phyloP scores from a whole-genome alignment of 2,113 vertebrate species.

The Turdus rufiventris region DNA sequence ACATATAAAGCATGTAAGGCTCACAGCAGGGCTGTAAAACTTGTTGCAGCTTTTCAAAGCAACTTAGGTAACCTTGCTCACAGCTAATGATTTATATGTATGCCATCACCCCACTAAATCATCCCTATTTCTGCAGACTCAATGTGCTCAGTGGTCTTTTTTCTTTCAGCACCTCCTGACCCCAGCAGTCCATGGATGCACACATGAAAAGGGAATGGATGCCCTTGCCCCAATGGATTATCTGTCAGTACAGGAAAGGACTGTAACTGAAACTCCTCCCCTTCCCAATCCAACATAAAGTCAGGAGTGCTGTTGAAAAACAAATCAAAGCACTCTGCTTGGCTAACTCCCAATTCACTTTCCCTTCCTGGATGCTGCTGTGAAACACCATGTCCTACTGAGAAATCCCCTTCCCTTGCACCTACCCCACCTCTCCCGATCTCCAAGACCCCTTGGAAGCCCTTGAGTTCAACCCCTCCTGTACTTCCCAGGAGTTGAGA shows the following conservation, averaged over 20 bases:
- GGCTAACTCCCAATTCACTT: not conserved
- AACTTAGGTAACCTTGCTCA: accelerated
- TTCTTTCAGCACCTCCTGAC: not conserved
- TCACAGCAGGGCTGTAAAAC: not conserved
- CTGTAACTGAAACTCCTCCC: constrained; percentile 1
- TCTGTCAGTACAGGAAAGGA: not conserved
- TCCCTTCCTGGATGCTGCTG: not conserved
- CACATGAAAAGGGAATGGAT: not conserved
- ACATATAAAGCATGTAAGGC: not conserved
- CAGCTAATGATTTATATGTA: not conserved
- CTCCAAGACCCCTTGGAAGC: not conserved
- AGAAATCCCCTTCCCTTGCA: not conserved
- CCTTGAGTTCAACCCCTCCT: not conserved
- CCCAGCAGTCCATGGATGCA: not conserved
- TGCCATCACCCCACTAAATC: not conserved
- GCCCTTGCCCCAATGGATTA: not conserved
- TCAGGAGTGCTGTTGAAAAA: not conserved
- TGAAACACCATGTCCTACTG: not conserved
- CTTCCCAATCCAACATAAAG: not conserved
- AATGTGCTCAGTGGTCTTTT: not conserved
- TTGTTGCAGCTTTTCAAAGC: not conserved
- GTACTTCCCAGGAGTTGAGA: not conserved
- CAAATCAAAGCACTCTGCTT: not conserved
- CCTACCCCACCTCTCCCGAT: accelerated
- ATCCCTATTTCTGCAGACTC: not conserved